Base-by-base conservation (phyloP, 2,797 vertebrate genomes). In the Intellagama lesueurii region DNA sequence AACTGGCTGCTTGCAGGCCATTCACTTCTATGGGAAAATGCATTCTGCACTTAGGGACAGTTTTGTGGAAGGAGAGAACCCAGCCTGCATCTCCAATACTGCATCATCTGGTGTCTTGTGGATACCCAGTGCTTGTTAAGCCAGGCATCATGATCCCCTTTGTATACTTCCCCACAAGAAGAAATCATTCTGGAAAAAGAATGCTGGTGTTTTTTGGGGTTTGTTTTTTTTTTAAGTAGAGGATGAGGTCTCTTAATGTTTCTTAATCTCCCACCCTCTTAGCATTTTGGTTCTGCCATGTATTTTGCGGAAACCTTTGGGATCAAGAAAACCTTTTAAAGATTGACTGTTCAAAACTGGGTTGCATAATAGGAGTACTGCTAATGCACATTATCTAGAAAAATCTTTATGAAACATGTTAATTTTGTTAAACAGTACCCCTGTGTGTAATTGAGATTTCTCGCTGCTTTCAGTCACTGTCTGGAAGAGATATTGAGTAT, bases 401-500 rank as follows among this genome's bases (percentile, higher is more conserved):
- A 84, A 0, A 84, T 49, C 40, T 47, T 83, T 32, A 11, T 87
- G 40, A 72, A 32, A 72, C 47, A 81, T 19, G 70, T 83, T 40
- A 35, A 86, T 26, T 88, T 1, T 85, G 19, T 9, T 82, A 78
- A 4, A 12, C 3, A 2, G 11, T 80, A 92, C 30, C 76, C 19
- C 60, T 90, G 19, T 60, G 32, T 75, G 82, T 22, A 64, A 64
- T 14, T 64, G 60, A 64, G 16, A 64, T 91, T 89, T 91, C 32
- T 66, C 90, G 19, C 92, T 64, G 4, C 75, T 90, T 91, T 26
- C 92, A 99, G 99, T 98, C 97, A 0, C 96, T 99, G 92, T 97
- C 98, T 0, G 97, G 96, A 80, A 94, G 97, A 86, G 98, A 99
- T 93, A 96, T 99, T 0, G 98, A 99, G 95, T 97, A 98, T 91